A percentile compares a stretch with the other conserved stretches of the same genome.
Conservation (phyloP, 92 coral and sea anemone species). For the Actinostola sp. region DNA sequence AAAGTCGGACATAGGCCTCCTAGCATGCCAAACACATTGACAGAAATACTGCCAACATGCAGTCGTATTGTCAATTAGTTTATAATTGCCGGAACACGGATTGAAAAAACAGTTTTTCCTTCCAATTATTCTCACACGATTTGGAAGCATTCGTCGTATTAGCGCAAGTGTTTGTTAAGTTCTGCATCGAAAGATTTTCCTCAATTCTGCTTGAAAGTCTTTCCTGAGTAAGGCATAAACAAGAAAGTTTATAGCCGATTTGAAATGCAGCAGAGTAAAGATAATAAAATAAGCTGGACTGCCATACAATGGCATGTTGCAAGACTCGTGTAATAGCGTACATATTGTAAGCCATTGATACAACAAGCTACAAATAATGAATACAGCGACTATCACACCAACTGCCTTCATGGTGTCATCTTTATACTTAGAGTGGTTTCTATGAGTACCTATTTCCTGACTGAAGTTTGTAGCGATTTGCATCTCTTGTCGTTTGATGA, state of each 20-base stretch:
- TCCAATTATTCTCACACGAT: too few relatives aligned
- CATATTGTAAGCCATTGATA: slow-evolving; percentile 22
- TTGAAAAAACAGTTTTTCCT: too few relatives aligned
- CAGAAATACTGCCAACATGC: too few relatives aligned
- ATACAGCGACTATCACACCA: slow-evolving; percentile 15
- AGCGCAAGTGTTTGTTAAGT: too few relatives aligned
- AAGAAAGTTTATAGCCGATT: slow-evolving; percentile 18
- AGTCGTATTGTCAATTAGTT: too few relatives aligned
- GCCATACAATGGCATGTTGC: not conserved
- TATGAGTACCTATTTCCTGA: not conserved
- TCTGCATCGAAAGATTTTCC: slow-evolving; percentile 1
- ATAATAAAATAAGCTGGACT: slow-evolving; percentile 8
- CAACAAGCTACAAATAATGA: slow-evolving; percentile 13
- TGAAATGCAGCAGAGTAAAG: slow-evolving; percentile 6
- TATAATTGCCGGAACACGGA: too few relatives aligned
- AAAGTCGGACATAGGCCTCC: too few relatives aligned
- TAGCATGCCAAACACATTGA: too few relatives aligned
- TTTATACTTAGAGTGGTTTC: not conserved
- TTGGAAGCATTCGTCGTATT: too few relatives aligned
- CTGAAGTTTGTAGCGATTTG: slow-evolving; percentile 12
- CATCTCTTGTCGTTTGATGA: slow-evolving; percentile 17
- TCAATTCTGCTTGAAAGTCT: slow-evolving; percentile 18
- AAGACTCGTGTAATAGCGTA: not conserved
- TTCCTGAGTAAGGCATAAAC: slow-evolving; percentile 28
- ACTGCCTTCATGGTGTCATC: slow-evolving; percentile 33